These are phyloP conservation scores for rabbit (Oryctolagus cuniculus) DNA, from an alignment of 2,113 vertebrate genomes.

Conservation along the genomic window mOryCun1.1 NC_091453.1:75789001-75789500, in stretches of 20 bases:
- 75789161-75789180: neutral
- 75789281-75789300: neutral
- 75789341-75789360: no score
- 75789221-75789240: neutral
- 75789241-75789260: neutral
- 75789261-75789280: neutral
- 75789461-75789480: no score
- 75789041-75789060: neutral
- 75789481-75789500: no score
- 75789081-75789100: neutral
- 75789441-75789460: no score
- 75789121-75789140: neutral
- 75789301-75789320: no score
- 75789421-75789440: no score
- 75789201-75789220: neutral
- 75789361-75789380: no score
- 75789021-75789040: neutral
- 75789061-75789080: neutral
- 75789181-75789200: neutral
- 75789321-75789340: no score
- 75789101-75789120: neutral
- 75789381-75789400: no score
- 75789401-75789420: no score
- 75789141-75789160: neutral
- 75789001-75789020: neutral